Conservation (phyloP, 2,797 vertebrate species). For the Rhincodon typus region DNA sequence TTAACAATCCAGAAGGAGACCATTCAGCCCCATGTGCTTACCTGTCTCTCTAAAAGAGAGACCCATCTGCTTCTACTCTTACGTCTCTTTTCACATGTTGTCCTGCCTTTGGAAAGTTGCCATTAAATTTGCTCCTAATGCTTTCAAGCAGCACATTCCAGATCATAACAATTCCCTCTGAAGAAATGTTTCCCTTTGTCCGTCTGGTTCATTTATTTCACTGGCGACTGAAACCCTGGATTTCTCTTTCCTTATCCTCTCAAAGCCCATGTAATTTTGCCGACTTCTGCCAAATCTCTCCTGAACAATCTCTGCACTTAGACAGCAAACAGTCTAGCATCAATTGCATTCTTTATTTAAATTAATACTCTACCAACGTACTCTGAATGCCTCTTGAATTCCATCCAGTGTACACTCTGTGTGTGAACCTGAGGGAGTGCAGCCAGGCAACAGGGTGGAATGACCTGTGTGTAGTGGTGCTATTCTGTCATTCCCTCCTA, state of each 20-base stretch:
- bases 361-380: no score
- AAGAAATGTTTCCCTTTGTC: not conserved
- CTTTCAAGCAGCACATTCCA: not conserved
- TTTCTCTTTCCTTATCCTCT: not conserved
- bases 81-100: not conserved
- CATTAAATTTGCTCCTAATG: not conserved
- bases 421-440: not conserved
- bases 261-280: not conserved
- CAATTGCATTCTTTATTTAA: no score
- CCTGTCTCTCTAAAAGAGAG: not conserved
- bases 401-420: not conserved
- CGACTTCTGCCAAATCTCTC: not conserved
- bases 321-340: no score
- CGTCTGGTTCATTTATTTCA: not conserved
- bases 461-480: not conserved
- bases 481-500: not conserved
- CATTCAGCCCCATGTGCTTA: not conserved
- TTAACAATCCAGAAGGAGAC: not conserved
- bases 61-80: not conserved
- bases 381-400: not conserved
- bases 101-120: not conserved
- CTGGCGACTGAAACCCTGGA: not conserved
- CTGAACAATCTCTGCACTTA: no score
- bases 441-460: not conserved
- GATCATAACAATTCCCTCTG: not conserved